Evolutionary conservation across 1,140 invertebrate species (phyloP).

Genomic region (Sesamia nonagrioides): DNA sequence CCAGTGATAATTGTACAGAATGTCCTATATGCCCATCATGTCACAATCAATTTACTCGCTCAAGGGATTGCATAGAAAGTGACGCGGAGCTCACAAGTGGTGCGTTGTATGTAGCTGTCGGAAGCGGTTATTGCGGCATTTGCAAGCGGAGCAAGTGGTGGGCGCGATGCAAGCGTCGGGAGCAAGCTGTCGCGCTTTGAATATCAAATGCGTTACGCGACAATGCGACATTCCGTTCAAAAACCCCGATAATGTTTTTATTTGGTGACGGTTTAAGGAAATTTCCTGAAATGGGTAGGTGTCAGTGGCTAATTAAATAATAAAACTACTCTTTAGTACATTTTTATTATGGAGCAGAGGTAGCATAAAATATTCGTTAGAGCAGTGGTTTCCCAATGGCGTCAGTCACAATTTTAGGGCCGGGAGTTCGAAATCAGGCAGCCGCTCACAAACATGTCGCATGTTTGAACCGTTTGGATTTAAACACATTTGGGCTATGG

Average conservation of each 20-base stretch:
- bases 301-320: neutral
- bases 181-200: slow-evolving; percentile 14
- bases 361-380: too few relatives aligned
- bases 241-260: neutral
- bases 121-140: slow-evolving; percentile 16
- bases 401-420: too few relatives aligned
- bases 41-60: neutral
- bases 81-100: neutral
- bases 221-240: slow-evolving; percentile 11
- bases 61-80: neutral
- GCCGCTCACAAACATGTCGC: too few relatives aligned
- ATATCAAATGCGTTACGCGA: slow-evolving; percentile 19
- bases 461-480: too few relatives aligned
- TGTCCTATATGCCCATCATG: too few relatives aligned
- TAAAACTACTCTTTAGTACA: neutral
- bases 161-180: neutral
- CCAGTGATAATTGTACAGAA: too few relatives aligned
- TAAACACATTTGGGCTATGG: too few relatives aligned
- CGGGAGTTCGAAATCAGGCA: too few relatives aligned
- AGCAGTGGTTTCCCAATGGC: too few relatives aligned
- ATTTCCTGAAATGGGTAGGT: too few relatives aligned
- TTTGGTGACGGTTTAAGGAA: neutral
- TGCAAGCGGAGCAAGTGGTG: slow-evolving; percentile 2
- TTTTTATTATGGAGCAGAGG: too few relatives aligned
- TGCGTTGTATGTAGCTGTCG: slow-evolving; percentile 17